Evolutionary conservation across 2,888 invertebrate species (phyloP).

Genomic region (Agrypnus murinus): DNA sequence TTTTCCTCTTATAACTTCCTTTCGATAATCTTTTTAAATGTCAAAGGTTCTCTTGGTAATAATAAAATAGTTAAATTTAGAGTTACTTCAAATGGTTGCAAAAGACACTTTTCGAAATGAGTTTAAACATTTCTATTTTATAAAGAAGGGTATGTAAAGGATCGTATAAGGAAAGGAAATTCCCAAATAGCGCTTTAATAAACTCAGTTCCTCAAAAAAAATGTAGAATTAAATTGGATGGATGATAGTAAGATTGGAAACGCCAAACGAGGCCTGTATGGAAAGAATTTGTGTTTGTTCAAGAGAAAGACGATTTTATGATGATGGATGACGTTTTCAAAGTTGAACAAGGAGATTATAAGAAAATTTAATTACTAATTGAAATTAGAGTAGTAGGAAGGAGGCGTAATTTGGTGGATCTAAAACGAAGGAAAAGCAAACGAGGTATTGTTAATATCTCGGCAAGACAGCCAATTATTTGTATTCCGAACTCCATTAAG

Average conservation of each 20-base stretch:
- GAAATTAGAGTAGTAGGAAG: constrained; percentile 31
- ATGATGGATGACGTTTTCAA: constrained; percentile 23
- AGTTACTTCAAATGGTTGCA: no score
- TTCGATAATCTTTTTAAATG: no score
- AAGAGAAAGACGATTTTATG: not conserved
- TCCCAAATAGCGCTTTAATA: no score
- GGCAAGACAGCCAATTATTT: constrained; percentile 48
- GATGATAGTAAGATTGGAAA: no score
- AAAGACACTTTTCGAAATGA: no score
- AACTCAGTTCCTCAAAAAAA: no score
- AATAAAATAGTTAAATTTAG: no score
- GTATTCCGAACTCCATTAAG: constrained; percentile 50
- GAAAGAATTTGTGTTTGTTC: constrained; percentile 7
- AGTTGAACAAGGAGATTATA: constrained; percentile 22
- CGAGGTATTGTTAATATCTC: constrained; percentile 45
- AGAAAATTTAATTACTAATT: constrained; percentile 14
- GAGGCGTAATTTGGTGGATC: constrained; percentile 23
- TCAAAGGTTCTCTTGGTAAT: no score
- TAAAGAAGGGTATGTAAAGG: no score
- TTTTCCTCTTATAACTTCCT: not conserved
- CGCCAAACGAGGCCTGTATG: not conserved
- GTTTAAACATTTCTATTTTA: no score
- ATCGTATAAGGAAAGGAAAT: no score
- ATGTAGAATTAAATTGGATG: no score
- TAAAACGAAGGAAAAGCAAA: constrained; percentile 28